Evolutionary conservation across 2,888 invertebrate genomes (phyloP).

Genomic region (Pristionchus arcanus): DNA sequence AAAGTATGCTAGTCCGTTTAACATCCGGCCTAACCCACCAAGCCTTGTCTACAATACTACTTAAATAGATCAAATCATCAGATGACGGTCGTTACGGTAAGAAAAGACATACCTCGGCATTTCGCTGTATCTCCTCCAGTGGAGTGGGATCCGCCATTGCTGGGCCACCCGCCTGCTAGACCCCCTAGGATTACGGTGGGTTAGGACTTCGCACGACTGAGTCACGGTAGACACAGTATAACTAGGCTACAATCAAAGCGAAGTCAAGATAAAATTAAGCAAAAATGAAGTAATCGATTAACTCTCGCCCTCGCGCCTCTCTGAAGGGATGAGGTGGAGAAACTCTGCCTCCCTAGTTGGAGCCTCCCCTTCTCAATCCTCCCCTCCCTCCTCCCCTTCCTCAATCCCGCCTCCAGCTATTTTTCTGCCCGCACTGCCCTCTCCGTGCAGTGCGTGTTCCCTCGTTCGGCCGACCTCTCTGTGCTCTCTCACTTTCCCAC

Average conservation of each 20-base stretch:
- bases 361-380: neutral
- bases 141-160: too few relatives aligned
- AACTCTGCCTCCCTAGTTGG: slow-evolving; percentile 12
- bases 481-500: neutral
- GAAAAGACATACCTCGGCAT: too few relatives aligned
- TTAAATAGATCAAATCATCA: too few relatives aligned
- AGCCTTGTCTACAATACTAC: too few relatives aligned
- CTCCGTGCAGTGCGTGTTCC: neutral
- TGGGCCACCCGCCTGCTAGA: too few relatives aligned
- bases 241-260: neutral
- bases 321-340: slow-evolving; percentile 2
- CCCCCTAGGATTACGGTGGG: too few relatives aligned
- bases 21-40: too few relatives aligned
- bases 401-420: slow-evolving; percentile 35
- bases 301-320: neutral
- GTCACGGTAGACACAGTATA: neutral
- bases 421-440: neutral
- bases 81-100: too few relatives aligned
- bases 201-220: too few relatives aligned
- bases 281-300: neutral
- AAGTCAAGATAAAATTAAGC: neutral
- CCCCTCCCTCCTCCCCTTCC: neutral
- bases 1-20: too few relatives aligned
- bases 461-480: neutral
- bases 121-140: too few relatives aligned